Base-by-base conservation (phyloP, 2,888 invertebrate species). In the Drosophila dives region DNA sequence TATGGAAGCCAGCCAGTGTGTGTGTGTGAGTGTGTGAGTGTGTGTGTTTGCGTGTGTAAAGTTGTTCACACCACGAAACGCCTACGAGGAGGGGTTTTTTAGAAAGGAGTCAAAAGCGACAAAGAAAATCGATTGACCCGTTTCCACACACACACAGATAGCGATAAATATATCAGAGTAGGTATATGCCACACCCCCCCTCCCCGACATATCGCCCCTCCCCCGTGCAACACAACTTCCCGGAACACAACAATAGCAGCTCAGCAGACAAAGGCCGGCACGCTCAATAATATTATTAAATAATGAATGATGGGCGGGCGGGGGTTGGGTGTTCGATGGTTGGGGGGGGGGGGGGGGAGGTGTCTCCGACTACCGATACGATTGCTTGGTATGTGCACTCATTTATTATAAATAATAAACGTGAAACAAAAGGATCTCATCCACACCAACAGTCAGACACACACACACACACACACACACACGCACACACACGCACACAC, bases 341-440 rank as follows among this genome's bases (percentile, higher is more conserved):
- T n/a, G 3, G 23, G 2, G 3, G 20, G 12, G 33, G n/a, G n/a
- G 34, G 15, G 8, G 2, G 51, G 48, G 20, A 49, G 17, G 29
- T 32, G 50, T 29, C n/a, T 50, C n/a, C 50, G 29, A 50, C 29
- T 49, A n/a, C 49, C 29, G 17, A 26, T 62, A 50, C 54, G 56
- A 56, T 51, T 71, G 65, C 60, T 62, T 65, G 64, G 62, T 62
- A 65, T 72, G 72, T 73, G 73, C 76, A 86, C 77, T 81, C 87
- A 84, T 87, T 89, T 89, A 80, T 89, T 80, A 89, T 87, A 87
- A 87, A 89, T 86, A 89, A 84, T 89, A 80, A 85, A 86, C 78
- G 71, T 72, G 69, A 80, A 83, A 83, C 83, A 88, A 85, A 81
- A 81, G 79, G 66, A 84, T 75, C 77, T 54, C 58, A 20, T 29